These are phyloP conservation scores for Emydura subglobosa DNA, from an alignment of 2,113 vertebrate species.

Conservation along the genomic window DNA sequence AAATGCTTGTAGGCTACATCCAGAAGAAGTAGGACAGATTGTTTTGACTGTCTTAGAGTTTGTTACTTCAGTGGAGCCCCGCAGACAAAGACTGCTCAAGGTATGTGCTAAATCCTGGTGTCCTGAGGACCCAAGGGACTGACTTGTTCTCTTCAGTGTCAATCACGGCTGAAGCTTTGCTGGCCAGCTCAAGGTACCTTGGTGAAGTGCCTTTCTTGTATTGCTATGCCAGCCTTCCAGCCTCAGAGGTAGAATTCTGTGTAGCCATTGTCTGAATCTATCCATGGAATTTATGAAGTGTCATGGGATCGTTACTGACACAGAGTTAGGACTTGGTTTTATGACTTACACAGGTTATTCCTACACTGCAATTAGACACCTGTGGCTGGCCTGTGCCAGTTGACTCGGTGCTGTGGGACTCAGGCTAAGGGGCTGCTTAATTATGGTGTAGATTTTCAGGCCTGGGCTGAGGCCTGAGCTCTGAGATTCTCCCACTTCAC, in stretches of 20 bases:
- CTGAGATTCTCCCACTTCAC: neutral
- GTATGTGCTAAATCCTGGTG: neutral
- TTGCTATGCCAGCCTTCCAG: neutral
- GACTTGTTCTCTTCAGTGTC: neutral
- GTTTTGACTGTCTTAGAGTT: neutral
- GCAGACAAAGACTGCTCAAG: neutral
- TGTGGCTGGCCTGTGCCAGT: neutral
- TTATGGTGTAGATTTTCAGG: neutral
- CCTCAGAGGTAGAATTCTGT: neutral
- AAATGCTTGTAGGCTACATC: neutral
- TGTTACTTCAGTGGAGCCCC: neutral
- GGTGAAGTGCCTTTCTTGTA: neutral
- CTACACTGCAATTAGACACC: neutral
- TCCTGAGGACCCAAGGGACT: neutral
- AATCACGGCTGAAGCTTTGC: neutral
- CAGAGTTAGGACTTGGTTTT: slow-evolving; percentile 51
- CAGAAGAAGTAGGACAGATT: neutral
- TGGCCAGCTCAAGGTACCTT: neutral
- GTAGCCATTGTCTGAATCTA: slow-evolving; percentile 32
- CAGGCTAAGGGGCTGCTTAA: neutral
- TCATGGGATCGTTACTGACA: slow-evolving; percentile 50
- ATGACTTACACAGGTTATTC: slow-evolving; percentile 20
- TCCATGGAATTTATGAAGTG: slow-evolving; percentile 34
- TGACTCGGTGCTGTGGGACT: neutral
- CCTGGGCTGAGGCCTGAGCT: neutral